These are phyloP conservation scores for Hymenopus coronatus DNA, from an alignment of 2,888 invertebrate genomes.

Conservation along the genomic window DNA sequence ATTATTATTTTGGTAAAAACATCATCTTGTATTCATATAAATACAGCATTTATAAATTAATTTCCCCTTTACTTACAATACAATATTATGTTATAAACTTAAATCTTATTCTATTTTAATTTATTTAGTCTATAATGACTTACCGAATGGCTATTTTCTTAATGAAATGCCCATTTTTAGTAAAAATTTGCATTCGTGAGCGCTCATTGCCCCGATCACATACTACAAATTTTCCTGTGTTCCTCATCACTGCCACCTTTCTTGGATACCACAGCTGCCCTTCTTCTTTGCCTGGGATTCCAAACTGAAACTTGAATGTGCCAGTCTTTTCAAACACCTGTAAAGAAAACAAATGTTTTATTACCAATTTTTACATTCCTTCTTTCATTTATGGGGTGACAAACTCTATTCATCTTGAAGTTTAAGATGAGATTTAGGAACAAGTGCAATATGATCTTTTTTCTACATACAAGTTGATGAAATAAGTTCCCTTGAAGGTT, in stretches of 20 bases:
- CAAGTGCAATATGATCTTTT: too few species aligned
- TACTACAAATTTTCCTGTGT: conserved; percentile 89
- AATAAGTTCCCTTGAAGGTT: too few species aligned
- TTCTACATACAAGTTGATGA: too few species aligned
- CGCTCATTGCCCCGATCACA: conserved; percentile 96
- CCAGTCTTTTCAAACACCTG: conserved; percentile 93
- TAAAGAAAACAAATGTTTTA: background rate
- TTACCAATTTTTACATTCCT: too few species aligned
- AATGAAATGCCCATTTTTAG: conserved; percentile 90
- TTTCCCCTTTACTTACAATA: too few species aligned
- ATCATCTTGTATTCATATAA: too few species aligned
- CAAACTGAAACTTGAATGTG: conserved; percentile 90
- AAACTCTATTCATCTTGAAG: too few species aligned
- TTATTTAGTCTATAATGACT: background rate
- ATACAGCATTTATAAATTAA: too few species aligned
- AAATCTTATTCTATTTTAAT: too few species aligned
- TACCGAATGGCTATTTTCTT: conserved; percentile 84
- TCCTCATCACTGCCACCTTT: conserved; percentile 88
- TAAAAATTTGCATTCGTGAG: conserved; percentile 96
- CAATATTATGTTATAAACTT: background rate
- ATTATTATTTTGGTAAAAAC: too few species aligned
- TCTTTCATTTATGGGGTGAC: too few species aligned
- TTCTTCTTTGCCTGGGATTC: conserved; percentile 91
- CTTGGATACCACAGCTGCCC: conserved; percentile 97
- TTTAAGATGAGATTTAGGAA: too few species aligned